Base-by-base conservation (phyloP, 2,797 vertebrate genomes). In the Dryobates pubescens region DNA sequence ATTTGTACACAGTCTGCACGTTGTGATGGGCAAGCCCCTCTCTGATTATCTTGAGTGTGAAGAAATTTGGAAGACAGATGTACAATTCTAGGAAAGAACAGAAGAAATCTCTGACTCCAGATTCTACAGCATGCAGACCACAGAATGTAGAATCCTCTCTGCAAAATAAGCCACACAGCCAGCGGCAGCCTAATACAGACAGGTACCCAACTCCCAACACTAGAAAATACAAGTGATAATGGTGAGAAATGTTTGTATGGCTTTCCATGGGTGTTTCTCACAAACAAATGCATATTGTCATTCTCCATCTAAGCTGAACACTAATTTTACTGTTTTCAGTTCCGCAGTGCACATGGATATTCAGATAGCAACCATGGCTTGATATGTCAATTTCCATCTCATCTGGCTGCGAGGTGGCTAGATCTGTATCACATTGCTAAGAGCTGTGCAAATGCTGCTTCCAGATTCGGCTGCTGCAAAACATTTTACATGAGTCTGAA, bases 401-500 rank as follows among this genome's bases (percentile, higher is more conserved):
- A 71, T 86, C 71, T 91, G 88, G 29, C 88, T 77, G 54, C 24
- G 86, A 91, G 86, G 81, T 92, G 71, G 64, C 45, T 62, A 77
- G 86, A 82, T 94, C 88, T 88, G 78, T 92, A 69, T 88, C 92
- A 41, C 17, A 84, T 54, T 84, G 82, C 92, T 58, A 47, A 59
- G 69, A 93, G 74, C 78, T 77, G 68, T 57, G 82, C 72, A 90
- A 93, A 84, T 24, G 26, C 78, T 56, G 81, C 83, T 95, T 96
- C 93, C 91, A 90, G 73, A 92, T 93, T 93, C 92, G 93, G 88
- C 92, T 90, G 93, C 91, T 88, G 88, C 88, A 96, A 90, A 96
- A 93, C 70, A 95, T 90, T 96, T 93, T 91, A 96, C 93, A 93
- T 80, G 95, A 94, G 85, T 74, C 72, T 74, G 91, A 96, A 96